A percentile compares a stretch with the other conserved stretches of the same genome.
phyloP scores from a whole-genome alignment of 2,888 invertebrate genomes.

The Hemistola chrysoprasaria region DNA sequence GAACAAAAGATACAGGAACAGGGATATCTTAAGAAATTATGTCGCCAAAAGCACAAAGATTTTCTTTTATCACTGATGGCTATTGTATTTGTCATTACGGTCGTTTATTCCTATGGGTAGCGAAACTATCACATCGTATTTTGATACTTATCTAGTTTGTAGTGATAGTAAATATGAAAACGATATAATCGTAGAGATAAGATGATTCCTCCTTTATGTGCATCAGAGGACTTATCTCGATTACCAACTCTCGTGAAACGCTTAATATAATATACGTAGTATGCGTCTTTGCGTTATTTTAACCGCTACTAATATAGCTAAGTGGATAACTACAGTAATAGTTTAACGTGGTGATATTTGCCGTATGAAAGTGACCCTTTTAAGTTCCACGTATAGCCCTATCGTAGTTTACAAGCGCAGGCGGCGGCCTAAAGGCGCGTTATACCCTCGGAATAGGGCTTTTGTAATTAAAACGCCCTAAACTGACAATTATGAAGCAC shows the following conservation, averaged over 20 bases:
- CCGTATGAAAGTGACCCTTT: slow-evolving; percentile 50
- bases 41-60: too few species aligned
- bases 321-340: slow-evolving; percentile 43
- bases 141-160: too few species aligned
- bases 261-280: slow-evolving; percentile 6
- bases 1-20: too few species aligned
- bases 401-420: slow-evolving; percentile 71
- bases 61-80: too few species aligned
- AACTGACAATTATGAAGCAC: slow-evolving; percentile 68
- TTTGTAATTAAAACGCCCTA: slow-evolving; percentile 77
- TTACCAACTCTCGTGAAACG: slow-evolving; percentile 13
- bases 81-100: too few species aligned
- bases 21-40: too few species aligned
- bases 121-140: too few species aligned
- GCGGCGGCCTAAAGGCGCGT: slow-evolving; percentile 67
- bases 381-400: slow-evolving; percentile 49
- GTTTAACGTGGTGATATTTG: slow-evolving; percentile 55
- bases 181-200: too few species aligned
- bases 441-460: slow-evolving; percentile 70
- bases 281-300: slow-evolving; percentile 17
- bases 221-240: slow-evolving; percentile 5
- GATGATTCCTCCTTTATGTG: too few species aligned
- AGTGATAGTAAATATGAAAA: too few species aligned
- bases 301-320: slow-evolving; percentile 43
- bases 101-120: too few species aligned